Conservation (phyloP, 2,797 vertebrate species). For the Hypotaenidia philippensis region DNA sequence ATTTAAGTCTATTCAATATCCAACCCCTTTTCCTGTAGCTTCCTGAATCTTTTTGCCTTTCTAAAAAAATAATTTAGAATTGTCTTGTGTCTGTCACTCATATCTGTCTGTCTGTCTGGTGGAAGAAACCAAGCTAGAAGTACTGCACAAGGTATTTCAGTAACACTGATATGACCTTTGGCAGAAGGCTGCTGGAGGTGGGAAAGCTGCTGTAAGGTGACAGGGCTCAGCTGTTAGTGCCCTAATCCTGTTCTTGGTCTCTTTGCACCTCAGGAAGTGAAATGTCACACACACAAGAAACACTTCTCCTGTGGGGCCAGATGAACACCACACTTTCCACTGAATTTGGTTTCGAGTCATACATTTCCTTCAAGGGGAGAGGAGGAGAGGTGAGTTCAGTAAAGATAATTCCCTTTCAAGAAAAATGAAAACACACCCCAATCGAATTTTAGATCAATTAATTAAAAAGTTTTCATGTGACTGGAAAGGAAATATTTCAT, state of each 20-base stretch:
- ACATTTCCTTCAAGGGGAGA: background rate
- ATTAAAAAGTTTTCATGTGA: background rate
- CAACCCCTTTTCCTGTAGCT: background rate
- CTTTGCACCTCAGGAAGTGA: background rate
- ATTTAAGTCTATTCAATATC: background rate
- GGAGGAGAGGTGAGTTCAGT: background rate
- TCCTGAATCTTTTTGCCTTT: background rate
- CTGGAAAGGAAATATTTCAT: background rate
- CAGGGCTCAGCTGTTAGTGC: background rate
- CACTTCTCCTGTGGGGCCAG: background rate
- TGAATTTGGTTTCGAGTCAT: background rate
- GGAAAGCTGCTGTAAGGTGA: background rate
- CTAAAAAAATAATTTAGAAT: background rate
- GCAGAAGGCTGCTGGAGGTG: background rate
- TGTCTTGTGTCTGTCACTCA: background rate
- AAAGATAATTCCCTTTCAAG: background rate
- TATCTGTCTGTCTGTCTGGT: background rate
- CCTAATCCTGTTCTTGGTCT: background rate
- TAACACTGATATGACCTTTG: background rate
- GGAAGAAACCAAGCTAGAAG: background rate
- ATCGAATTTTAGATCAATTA: background rate
- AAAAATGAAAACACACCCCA: background rate
- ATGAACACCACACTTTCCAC: fast-evolving
- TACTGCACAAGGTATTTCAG: background rate
- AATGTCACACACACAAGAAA: background rate